These are phyloP conservation scores for Phrynocephalus vlangalii DNA, from an alignment of 2,797 vertebrate genomes.

Conservation along the genomic window DNA sequence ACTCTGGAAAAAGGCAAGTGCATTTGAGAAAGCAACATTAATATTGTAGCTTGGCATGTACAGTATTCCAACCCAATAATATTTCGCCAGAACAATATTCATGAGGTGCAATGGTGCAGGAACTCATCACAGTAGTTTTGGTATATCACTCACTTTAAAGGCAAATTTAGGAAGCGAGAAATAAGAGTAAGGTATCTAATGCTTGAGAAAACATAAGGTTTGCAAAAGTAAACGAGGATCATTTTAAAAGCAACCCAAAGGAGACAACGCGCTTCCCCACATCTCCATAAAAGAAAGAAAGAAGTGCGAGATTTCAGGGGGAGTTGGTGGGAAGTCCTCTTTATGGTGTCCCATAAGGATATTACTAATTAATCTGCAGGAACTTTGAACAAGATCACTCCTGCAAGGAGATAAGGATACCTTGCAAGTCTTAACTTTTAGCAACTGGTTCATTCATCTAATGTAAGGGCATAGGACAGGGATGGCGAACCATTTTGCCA, in stretches of 20 bases:
- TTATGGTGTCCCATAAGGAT: background rate
- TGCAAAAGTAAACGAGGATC: background rate
- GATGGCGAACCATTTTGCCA: no score
- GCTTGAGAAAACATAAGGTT: background rate
- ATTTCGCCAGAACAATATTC: conserved; percentile 18
- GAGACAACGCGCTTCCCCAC: accelerated
- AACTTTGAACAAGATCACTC: background rate
- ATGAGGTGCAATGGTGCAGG: background rate
- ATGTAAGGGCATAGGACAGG: background rate
- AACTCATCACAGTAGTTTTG: background rate
- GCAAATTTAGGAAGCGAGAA: background rate
- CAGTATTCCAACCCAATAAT: conserved; percentile 18
- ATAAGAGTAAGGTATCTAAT: background rate
- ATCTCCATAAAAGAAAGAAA: background rate
- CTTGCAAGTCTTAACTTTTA: background rate
- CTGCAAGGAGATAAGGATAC: background rate
- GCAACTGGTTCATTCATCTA: background rate
- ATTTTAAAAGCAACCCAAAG: background rate
- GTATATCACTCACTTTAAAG: background rate
- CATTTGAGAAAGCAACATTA: conserved; percentile 45
- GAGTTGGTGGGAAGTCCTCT: background rate
- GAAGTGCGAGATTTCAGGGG: background rate
- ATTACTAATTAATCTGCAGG: background rate
- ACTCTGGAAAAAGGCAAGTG: conserved; percentile 52
- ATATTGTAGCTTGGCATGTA: conserved; percentile 26